Evolutionary conservation across 2,113 vertebrate species (phyloP), one percentile per base, ranked within the genome.

Genomic region (Smithornis capensis): DNA sequence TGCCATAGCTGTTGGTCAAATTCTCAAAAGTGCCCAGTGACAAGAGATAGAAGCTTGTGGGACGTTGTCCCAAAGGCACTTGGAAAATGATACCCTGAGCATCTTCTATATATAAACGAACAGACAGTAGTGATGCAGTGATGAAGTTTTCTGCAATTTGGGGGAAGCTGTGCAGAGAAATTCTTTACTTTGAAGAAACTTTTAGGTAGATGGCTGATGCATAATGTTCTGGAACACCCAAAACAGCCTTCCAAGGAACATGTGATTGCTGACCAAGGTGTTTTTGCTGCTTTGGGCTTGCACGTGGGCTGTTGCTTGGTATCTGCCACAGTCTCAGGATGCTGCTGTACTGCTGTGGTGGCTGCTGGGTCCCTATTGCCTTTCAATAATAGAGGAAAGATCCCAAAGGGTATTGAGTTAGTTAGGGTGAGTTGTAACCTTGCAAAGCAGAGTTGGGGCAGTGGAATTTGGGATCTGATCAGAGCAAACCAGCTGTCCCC

Each of bases 1-100:
- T 78, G 28, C 75, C 14, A 3, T 83, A 83, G 91, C 93, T 93
- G 50, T 70, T 94, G 92, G 92, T 95, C 89, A 86, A 45, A 92
- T 91, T 83, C 68, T 90, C 64, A 44, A 6, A 88, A 92, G 93
- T 87, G 68, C 80, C 73, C 88, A 27, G 76, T 90, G 83, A 88
- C 64, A 63, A 45, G 81, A 92, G 88, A 95, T 50, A 91, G 71
- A 74, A 69, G 28, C 52, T 59, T 8, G 49, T 77, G 83, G 71
- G 75, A 64, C 6, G 7, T 89, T 47, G 35, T 95, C 89, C 80
- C 73, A 77, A 87, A 90, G 71, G 82, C 71, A 28, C 52, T 74
- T 74, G 85, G 71, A 81, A 88, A 92, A 71, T 56, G 27, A 86
- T 91, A 93, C 59, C 85, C 88, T 37, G 90, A 87, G 25, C 38